phyloP scores from a whole-genome alignment of 2,797 vertebrate species.

The Cercopithecus hamlyni region DNA sequence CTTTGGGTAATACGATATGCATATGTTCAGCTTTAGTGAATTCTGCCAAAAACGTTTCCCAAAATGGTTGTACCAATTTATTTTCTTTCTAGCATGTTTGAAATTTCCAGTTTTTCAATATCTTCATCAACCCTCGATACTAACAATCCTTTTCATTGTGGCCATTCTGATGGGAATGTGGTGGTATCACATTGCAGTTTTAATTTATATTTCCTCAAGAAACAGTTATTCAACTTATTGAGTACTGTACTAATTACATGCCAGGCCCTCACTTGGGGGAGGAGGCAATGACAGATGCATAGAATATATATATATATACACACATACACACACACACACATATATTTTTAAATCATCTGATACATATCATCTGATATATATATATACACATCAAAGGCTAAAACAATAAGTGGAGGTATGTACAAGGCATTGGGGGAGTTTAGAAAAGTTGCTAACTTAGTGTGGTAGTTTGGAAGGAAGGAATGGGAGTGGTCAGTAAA shows the following conservation, averaged over 20 bases:
- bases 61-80: background rate
- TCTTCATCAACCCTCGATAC: background rate
- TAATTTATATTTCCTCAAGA: constrained; percentile 20
- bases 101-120: background rate
- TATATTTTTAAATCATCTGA: no score
- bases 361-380: no score
- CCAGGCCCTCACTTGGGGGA: background rate
- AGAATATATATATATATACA: background rate
- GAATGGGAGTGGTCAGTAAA: background rate
- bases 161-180: background rate
- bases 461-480: background rate
- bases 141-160: background rate
- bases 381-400: background rate
- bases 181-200: background rate
- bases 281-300: background rate
- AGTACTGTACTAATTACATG: background rate
- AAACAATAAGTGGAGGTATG: background rate
- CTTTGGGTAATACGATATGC: background rate
- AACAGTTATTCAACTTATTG: background rate
- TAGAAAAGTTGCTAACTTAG: background rate
- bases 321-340: no score
- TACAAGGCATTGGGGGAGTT: background rate
- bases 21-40: background rate
- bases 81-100: background rate
- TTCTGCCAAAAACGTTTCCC: background rate